Conservation (phyloP, 1,140 invertebrate genomes). For the Drosophila ironensis region DNA sequence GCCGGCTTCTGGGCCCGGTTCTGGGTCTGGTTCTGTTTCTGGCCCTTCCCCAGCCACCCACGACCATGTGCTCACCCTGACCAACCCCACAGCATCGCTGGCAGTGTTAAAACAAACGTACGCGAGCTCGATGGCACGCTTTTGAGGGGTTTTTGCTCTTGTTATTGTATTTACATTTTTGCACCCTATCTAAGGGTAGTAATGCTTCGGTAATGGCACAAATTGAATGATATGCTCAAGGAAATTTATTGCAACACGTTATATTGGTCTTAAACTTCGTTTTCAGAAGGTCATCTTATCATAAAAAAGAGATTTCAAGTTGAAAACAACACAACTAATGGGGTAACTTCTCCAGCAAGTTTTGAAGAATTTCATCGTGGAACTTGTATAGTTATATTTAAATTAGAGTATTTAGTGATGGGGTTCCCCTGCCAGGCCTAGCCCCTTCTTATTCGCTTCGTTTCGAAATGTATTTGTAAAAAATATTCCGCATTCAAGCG, state of each 20-base stretch:
- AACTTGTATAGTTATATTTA: too few species aligned
- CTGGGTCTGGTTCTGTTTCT: neutral
- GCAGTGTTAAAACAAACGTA: neutral
- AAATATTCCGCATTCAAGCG: conserved; percentile 71
- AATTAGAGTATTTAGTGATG: too few species aligned
- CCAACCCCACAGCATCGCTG: conserved; percentile 4
- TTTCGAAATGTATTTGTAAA: conserved; percentile 40
- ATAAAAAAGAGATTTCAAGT: too few species aligned
- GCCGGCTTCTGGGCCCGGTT: neutral
- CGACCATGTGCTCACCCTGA: neutral
- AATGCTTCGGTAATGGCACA: neutral
- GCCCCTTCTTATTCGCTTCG: neutral
- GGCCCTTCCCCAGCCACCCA: neutral
- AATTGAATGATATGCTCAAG: too few species aligned
- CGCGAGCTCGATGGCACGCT: conserved; percentile 49
- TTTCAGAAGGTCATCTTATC: too few species aligned
- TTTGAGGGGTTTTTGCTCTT: conserved; percentile 37
- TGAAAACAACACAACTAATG: too few species aligned
- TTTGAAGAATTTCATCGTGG: too few species aligned
- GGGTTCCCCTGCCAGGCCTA: too few species aligned
- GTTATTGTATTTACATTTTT: conserved; percentile 36
- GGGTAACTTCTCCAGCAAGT: too few species aligned
- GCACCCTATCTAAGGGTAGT: neutral
- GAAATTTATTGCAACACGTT: too few species aligned
- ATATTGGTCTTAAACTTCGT: too few species aligned